These are phyloP conservation scores for Ranitomeya imitator DNA, from an alignment of 2,113 vertebrate species.

Conservation along the genomic window DNA sequence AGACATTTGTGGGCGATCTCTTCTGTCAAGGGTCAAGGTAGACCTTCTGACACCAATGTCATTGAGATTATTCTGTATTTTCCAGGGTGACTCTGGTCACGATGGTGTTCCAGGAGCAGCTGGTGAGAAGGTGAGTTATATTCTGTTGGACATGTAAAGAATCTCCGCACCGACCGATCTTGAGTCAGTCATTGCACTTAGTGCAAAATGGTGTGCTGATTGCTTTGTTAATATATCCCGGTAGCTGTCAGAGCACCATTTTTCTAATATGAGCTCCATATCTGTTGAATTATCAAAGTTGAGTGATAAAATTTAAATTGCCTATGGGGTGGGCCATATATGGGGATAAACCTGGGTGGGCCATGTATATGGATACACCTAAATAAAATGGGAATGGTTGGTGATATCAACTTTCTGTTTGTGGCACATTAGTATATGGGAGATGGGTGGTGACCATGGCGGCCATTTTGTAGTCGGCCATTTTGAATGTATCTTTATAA, in stretches of 20 bases:
- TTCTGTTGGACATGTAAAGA: not conserved
- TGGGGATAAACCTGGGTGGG: no score
- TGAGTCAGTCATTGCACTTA: not conserved
- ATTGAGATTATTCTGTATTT: not conserved
- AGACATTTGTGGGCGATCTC: not conserved
- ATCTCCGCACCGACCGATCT: no score
- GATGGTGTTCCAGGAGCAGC: conserved; percentile 78
- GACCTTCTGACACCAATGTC: not conserved
- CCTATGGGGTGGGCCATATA: no score
- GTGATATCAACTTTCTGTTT: no score
- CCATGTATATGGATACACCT: no score
- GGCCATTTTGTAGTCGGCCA: no score
- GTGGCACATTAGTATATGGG: no score
- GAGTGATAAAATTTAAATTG: not conserved
- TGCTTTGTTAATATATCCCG: not conserved
- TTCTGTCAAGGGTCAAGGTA: not conserved
- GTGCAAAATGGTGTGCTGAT: not conserved
- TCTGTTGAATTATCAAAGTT: not conserved
- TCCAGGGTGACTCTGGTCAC: conserved; percentile 82
- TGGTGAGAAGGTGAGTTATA: conserved; percentile 80
- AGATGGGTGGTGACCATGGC: no score
- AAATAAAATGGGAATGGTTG: no score
- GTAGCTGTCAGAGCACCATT: not conserved
- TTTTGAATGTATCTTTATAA: no score
- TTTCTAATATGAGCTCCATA: not conserved